Evolutionary conservation across 2,888 invertebrate species (phyloP).

Genomic region (Machimus atricapillus): DNA sequence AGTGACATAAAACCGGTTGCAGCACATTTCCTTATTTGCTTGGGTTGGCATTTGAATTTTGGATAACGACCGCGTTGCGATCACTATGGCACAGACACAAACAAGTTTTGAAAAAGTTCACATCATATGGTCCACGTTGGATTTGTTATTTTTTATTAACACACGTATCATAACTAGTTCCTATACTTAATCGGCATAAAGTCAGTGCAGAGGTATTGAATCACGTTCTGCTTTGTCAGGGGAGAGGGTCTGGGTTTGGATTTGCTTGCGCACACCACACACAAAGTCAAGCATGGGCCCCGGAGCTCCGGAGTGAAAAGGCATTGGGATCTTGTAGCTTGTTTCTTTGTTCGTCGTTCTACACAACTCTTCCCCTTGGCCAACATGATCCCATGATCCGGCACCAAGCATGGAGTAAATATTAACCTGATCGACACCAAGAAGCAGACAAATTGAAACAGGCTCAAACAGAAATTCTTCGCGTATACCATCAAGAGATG

Average conservation of each 20-base stretch:
- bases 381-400: not conserved
- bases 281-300: not conserved
- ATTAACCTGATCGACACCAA: slow-evolving; percentile 17
- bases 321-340: not conserved
- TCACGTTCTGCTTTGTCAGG: not conserved
- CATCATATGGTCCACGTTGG: slow-evolving; percentile 19
- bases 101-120: not conserved
- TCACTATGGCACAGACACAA: not conserved
- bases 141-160: slow-evolving; percentile 11
- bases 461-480: slow-evolving; percentile 28
- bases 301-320: not conserved
- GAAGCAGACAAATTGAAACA: slow-evolving; percentile 26
- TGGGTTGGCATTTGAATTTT: slow-evolving; percentile 38
- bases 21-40: slow-evolving; percentile 36
- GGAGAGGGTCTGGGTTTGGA: slow-evolving; percentile 6
- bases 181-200: not conserved
- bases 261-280: not conserved
- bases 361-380: slow-evolving; percentile 1
- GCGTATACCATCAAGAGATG: slow-evolving; percentile 32
- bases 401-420: not conserved
- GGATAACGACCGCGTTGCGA: slow-evolving; percentile 23
- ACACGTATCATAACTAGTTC: slow-evolving; percentile 32
- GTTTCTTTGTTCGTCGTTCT: not conserved
- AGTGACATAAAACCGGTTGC: slow-evolving; percentile 13
- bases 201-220: not conserved